These are phyloP conservation scores for Trichechus manatus DNA, from an alignment of 2,113 vertebrate genomes.

Conservation along the genomic window DNA sequence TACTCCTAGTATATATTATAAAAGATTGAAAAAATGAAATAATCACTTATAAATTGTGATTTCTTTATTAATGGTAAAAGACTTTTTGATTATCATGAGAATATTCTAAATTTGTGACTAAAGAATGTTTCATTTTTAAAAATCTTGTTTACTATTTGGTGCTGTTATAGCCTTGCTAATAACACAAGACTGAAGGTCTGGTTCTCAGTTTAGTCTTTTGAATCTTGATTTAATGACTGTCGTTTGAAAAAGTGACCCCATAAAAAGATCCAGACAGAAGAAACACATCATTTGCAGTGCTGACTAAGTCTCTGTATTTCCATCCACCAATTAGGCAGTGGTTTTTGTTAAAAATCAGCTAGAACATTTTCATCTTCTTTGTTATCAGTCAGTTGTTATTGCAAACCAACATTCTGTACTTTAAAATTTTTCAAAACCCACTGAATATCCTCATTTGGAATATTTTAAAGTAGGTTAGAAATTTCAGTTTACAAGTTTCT, in stretches of 20 bases:
- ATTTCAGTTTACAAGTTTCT: not conserved
- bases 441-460: not conserved
- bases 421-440: too few relatives aligned
- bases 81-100: not conserved
- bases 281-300: not conserved
- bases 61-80: not conserved
- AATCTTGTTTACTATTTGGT: not conserved
- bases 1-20: not conserved
- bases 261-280: not conserved
- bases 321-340: not conserved
- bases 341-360: not conserved
- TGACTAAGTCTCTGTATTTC: not conserved
- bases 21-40: not conserved
- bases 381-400: not conserved
- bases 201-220: not conserved
- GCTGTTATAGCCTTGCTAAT: not conserved
- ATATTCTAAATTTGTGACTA: not conserved
- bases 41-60: not conserved
- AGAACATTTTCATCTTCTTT: not conserved
- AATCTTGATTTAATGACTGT: not conserved
- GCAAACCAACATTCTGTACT: not conserved
- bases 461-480: not conserved
- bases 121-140: constrained; percentile 20
- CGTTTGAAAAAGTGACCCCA: not conserved
- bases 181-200: not conserved